Evolutionary conservation across 2,113 vertebrate genomes (phyloP).

Genomic region (Regulus satrapa): DNA sequence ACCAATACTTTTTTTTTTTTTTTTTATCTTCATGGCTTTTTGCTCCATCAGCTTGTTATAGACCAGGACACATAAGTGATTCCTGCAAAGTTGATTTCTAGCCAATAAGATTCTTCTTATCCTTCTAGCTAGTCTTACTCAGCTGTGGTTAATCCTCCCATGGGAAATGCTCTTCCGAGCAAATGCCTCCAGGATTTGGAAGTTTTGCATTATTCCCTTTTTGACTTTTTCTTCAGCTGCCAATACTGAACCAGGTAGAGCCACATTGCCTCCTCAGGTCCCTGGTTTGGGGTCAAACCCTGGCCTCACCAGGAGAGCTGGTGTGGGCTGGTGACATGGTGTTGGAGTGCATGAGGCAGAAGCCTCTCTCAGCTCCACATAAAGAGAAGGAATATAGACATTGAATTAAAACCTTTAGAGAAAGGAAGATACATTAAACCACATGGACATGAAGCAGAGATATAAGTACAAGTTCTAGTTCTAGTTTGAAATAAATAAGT

Average conservation of each 20-base stretch:
- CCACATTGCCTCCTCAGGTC: neutral
- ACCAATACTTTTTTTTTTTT: neutral
- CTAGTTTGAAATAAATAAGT: too few relatives aligned
- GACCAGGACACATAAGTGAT: accelerated
- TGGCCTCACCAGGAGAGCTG: neutral
- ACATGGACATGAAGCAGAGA: too few relatives aligned
- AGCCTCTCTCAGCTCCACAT: too few relatives aligned
- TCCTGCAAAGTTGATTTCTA: neutral
- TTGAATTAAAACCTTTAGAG: too few relatives aligned
- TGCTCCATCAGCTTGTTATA: neutral
- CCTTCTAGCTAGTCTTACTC: neutral
- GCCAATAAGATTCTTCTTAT: neutral
- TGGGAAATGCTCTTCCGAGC: neutral
- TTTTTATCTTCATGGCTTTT: neutral
- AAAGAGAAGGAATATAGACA: too few relatives aligned
- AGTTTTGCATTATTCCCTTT: neutral
- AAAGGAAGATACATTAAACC: too few relatives aligned
- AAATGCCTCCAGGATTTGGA: neutral
- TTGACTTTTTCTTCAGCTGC: neutral
- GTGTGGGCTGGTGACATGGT: too few relatives aligned
- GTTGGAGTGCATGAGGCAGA: too few relatives aligned
- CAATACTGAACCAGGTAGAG: neutral
- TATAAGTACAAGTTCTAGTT: too few relatives aligned
- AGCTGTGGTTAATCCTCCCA: neutral
- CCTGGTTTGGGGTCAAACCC: neutral